phyloP scores from a whole-genome alignment of 2,113 vertebrate genomes.

The Rostratula benghalensis region DNA sequence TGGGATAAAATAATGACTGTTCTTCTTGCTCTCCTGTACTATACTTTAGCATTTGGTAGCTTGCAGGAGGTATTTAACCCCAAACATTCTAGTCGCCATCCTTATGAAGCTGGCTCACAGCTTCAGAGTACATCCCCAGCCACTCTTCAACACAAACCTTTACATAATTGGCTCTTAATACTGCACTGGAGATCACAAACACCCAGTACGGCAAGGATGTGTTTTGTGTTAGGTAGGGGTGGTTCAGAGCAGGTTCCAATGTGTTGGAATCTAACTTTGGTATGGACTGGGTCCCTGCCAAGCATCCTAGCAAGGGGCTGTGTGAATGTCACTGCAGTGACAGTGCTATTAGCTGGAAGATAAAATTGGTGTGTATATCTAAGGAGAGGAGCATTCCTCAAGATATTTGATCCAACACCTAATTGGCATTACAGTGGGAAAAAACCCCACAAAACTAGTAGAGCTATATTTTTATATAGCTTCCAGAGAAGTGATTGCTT shows the following conservation, averaged over 20 bases:
- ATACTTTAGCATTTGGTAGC: background rate
- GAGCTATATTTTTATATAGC: background rate
- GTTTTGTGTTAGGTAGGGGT: background rate
- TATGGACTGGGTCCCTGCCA: no score
- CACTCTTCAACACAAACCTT: rapidly evolving
- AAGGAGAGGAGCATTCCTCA: background rate
- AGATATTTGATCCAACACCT: background rate
- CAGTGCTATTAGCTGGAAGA: background rate
- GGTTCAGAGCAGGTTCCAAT: background rate
- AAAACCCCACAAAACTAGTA: no score
- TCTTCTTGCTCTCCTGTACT: background rate
- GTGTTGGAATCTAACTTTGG: background rate
- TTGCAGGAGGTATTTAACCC: background rate
- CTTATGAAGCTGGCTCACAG: background rate
- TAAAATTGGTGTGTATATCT: rapidly evolving
- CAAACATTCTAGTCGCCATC: no score
- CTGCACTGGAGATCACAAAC: background rate
- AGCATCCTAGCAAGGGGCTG: background rate
- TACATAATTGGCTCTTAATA: no score
- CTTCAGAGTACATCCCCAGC: background rate
- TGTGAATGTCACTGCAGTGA: background rate
- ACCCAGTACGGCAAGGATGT: rapidly evolving
- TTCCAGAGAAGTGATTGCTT: background rate
- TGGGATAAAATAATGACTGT: background rate
- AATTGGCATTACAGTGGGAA: background rate